These are phyloP conservation scores for Heterochromis multidens DNA, from an alignment of 2,113 vertebrate genomes.

Conservation along the genomic window DNA sequence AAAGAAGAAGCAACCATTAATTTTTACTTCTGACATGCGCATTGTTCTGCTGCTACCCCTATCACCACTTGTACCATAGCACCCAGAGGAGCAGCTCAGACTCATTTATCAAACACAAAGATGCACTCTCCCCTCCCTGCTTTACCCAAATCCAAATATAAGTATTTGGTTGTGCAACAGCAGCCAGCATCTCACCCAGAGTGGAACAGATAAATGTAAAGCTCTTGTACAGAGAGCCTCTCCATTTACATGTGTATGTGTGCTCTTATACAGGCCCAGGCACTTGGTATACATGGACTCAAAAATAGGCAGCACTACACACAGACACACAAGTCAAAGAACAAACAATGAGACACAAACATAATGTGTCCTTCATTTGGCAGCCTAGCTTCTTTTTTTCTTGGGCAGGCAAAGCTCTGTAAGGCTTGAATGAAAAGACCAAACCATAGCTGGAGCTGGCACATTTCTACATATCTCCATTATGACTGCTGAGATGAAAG, in stretches of 20 bases:
- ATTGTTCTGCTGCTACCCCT: conserved; percentile 27
- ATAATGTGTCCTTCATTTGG: conserved; percentile 8
- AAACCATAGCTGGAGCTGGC: neutral
- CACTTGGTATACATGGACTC: neutral
- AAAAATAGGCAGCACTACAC: neutral
- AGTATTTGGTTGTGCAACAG: conserved; percentile 11
- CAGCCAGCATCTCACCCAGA: neutral
- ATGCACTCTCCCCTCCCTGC: neutral
- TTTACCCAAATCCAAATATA: conserved; percentile 43
- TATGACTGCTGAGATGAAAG: conserved; percentile 17
- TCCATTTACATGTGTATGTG: neutral
- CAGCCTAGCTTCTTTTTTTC: neutral
- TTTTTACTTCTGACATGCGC: conserved; percentile 44
- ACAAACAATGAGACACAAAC: neutral
- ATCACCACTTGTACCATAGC: conserved; percentile 1
- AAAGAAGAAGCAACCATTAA: conserved; percentile 42
- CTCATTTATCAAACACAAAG: conserved; percentile 67
- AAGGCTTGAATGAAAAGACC: conserved; percentile 11
- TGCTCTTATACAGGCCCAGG: neutral
- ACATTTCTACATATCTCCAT: conserved; percentile 23
- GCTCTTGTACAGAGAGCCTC: conserved; percentile 5
- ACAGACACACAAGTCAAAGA: neutral
- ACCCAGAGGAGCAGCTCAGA: conserved; percentile 47
- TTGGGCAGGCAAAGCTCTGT: neutral
- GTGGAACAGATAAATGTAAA: conserved; percentile 38